These are phyloP conservation scores for Amiota mariae DNA, from an alignment of 2,888 invertebrate genomes.

Conservation along the genomic window DNA sequence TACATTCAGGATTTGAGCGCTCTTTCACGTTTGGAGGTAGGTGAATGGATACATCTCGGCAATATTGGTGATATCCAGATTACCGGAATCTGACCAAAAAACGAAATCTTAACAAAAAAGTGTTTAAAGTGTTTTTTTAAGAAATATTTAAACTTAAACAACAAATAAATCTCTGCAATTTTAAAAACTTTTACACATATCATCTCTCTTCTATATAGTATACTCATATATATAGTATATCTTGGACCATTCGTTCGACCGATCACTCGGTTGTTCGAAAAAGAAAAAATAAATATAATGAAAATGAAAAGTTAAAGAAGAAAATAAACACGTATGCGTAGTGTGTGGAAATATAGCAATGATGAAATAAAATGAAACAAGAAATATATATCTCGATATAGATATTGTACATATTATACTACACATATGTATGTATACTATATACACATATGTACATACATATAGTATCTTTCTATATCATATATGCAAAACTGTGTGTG, in stretches of 20 bases:
- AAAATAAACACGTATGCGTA: conserved; percentile 14
- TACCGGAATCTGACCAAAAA: conserved; percentile 27
- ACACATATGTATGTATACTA: background rate
- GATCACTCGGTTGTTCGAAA: too few relatives aligned
- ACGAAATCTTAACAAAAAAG: too few relatives aligned
- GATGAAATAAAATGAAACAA: conserved; percentile 20
- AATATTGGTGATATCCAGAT: background rate
- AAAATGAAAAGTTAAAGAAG: too few relatives aligned
- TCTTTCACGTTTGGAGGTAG: conserved; percentile 96
- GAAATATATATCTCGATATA: conserved; percentile 39
- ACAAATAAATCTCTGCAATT: background rate
- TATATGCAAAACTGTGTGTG: conserved; percentile 37
- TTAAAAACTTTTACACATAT: too few relatives aligned
- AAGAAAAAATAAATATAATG: background rate
- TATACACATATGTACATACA: conserved; percentile 60
- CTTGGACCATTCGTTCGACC: too few relatives aligned
- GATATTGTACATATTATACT: conserved; percentile 34
- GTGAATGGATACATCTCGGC: conserved; percentile 60
- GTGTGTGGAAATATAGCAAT: conserved; percentile 19
- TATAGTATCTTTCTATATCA: conserved; percentile 26
- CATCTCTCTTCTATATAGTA: too few relatives aligned
- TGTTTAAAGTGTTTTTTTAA: too few relatives aligned
- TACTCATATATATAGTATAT: too few relatives aligned
- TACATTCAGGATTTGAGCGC: conserved; percentile 95
- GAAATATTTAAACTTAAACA: background rate